These are phyloP conservation scores for Matsumurasca onukii DNA, from an alignment of 1,140 invertebrate species.

Conservation along the genomic window DNA sequence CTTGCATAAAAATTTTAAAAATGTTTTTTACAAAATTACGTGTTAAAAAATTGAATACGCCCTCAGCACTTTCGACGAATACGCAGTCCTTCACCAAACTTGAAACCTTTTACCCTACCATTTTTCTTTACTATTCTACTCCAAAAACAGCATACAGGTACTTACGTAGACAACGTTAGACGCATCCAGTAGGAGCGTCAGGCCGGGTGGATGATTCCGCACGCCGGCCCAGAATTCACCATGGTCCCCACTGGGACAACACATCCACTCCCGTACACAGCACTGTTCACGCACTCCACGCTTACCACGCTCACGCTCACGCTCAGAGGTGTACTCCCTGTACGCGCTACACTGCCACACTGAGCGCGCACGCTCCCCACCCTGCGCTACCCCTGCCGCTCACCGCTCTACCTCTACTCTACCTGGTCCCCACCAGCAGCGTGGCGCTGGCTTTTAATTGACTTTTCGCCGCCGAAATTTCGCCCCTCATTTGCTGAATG, in stretches of 20 bases:
- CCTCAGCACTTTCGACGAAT: no score
- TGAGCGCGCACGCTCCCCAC: background rate
- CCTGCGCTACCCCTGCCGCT: background rate
- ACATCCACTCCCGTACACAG: conserved; percentile 13
- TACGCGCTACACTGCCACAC: conserved; percentile 7
- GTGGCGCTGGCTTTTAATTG: no score
- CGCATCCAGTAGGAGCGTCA: conserved; percentile 55
- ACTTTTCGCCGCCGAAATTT: no score
- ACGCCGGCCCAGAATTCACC: conserved; percentile 53
- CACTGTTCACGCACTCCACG: background rate
- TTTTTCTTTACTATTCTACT: no score
- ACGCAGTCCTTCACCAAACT: no score
- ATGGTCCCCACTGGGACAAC: conserved; percentile 25
- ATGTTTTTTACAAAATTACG: no score
- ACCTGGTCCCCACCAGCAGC: background rate
- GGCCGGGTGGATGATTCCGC: conserved; percentile 56
- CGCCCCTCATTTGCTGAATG: no score
- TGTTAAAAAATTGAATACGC: no score
- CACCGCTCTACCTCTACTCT: background rate
- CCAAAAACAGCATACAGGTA: no score
- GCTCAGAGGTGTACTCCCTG: background rate
- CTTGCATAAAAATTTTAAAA: no score
- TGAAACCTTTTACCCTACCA: no score
- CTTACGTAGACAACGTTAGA: conserved; percentile 59
- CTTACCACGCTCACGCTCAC: background rate